Evolutionary conservation across 2,888 invertebrate species (phyloP).

Genomic region (Adelphocoris suturalis): DNA sequence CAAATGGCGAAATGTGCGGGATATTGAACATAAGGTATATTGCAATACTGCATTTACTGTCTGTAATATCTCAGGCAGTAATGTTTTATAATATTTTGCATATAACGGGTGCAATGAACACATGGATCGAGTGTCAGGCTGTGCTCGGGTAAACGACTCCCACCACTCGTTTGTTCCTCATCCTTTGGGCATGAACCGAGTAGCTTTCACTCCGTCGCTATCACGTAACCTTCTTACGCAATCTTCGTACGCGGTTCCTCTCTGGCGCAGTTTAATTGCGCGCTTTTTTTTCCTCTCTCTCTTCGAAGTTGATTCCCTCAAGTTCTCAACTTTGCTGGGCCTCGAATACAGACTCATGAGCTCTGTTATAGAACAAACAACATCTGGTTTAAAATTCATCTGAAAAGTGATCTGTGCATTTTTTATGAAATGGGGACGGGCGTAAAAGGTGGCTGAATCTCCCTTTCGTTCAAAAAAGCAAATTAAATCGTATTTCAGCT

Average conservation of each 20-base stretch:
- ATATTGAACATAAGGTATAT: too few species aligned
- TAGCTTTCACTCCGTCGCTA: conserved; percentile 26
- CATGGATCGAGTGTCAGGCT: background rate
- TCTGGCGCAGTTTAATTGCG: conserved; percentile 27
- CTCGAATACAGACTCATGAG: background rate
- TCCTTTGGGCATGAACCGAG: background rate
- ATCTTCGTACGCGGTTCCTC: conserved; percentile 39
- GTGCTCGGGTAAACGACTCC: background rate
- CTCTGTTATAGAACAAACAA: background rate
- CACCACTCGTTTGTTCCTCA: background rate
- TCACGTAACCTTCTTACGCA: conserved; percentile 39
- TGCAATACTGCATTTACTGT: too few species aligned
- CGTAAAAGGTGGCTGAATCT: too few species aligned
- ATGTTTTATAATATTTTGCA: too few species aligned
- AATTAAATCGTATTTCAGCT: too few species aligned
- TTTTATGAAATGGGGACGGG: too few species aligned
- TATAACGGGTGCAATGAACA: background rate
- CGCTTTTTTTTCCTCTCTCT: background rate
- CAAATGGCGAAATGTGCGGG: too few species aligned
- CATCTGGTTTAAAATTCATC: too few species aligned
- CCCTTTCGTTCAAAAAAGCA: background rate
- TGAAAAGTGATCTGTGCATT: too few species aligned
- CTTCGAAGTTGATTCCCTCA: background rate
- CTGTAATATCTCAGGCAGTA: too few species aligned
- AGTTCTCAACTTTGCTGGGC: background rate